Base-by-base conservation (phyloP, 2,113 vertebrate genomes). In the Colinus virginianus region DNA sequence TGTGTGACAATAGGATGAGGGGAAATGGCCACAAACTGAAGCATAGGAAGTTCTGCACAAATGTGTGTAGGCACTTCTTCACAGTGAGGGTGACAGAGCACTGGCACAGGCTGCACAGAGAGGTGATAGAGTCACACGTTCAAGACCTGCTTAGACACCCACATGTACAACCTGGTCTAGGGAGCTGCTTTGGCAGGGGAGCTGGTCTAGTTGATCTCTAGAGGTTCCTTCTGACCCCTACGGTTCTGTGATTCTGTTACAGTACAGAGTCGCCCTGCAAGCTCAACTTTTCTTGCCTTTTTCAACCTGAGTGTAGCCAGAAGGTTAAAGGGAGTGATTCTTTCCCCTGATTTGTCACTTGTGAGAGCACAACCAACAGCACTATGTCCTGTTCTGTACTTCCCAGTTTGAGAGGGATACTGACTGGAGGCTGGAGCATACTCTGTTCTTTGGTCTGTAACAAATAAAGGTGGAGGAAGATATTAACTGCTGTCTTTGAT, bases 291-390 rank as follows among this genome's bases (percentile, higher is more conserved):
- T 0, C 20, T 43, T 36, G 51, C 11, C 1, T 34, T 45, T 46
- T 34, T 36, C 63, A 46, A 32, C 13, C 3, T 36, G 11, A 42
- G 7, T 38, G 32, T 55, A 67, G 25, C 18, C 51, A 63, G 13
- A 49, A 22, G 32, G 7, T 49, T 78, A n/a, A 43, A 53, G 40
- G 46, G 67, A 84, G 56, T 53, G 13, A 1, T 34, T 55, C 32
- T 49, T 67, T 26, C 26, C 17, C 3, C 40, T 78, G 34, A 5
- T 26, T 17, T 46, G 59, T 28, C 49, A 40, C 6, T 20, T 81
- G 32, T 78, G 48, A n/a, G n/a, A 78, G 38, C 20, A 49, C 10
- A 13, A 67, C 34, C 55, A 0, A 0, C 26, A 13, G 4, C 45
- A 6, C 6, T 9, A 9, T 72, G 40, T 69, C 17, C 43, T 22